Base-by-base conservation (phyloP, 2,797 vertebrate genomes). In the Acrossocheilus wenchowensis region DNA sequence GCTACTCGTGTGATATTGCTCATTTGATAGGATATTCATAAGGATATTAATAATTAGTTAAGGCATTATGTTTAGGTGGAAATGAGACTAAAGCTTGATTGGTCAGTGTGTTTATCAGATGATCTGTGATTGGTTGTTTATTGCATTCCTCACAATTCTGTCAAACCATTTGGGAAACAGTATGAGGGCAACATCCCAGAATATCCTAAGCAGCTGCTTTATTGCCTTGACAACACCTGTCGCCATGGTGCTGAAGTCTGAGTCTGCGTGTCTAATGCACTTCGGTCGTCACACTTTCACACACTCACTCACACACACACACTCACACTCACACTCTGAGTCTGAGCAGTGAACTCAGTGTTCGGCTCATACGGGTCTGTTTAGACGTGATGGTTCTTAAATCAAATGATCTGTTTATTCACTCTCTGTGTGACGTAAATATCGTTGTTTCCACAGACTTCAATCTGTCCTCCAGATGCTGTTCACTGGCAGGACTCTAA, bases 191-290 rank as follows among this genome's bases (percentile, higher is more conserved):
- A 41, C 39, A 75, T 81, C 86, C 83, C 62, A 52, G 78, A 86
- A 88, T 86, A 85, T 89, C 84, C 71, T 39, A 12, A 73, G 83
- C 95, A 95, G 94, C 94, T 96, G 95, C 94, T 64, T 89, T 89
- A 92, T 93, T 94, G 94, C 93, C 90, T 84, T 85, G 77, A 92
- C 91, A 94, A 92, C 94, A 94, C 93, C 95, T 95, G 95, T 94
- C 92, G 48, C 90, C 92, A 88, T 90, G 90, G 90, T 57, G 81
- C 90, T 92, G 91, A 91, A 89, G 88, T 92, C 89, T 36, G 86
- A 85, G 92, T 91, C 91, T 88, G 92, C 85, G 86, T 91, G 91
- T 91, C 89, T 91, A 86, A 89, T 89, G 84, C 2, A 66, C 83
- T 86, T 72, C 72, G 52, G 6, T 4, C 12, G 2, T 52, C 69